These are phyloP conservation scores for Fopius arisanus DNA, from an alignment of 1,140 invertebrate species.

Conservation along the genomic window DNA sequence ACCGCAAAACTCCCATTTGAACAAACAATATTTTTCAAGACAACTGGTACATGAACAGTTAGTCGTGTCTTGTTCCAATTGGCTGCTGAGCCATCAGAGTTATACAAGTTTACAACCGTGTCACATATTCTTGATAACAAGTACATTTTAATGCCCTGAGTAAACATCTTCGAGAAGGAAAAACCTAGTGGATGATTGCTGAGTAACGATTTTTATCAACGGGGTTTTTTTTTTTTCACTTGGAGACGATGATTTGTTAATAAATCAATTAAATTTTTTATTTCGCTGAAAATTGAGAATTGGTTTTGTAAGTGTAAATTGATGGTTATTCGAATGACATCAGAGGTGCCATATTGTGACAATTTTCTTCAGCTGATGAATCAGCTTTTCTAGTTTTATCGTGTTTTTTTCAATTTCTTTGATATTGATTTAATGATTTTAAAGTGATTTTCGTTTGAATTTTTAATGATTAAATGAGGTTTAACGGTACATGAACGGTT, in stretches of 20 bases:
- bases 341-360: slow-evolving; percentile 5
- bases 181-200: no score
- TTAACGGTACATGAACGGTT: no score
- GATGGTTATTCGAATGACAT: slow-evolving; percentile 12
- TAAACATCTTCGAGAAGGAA: background rate
- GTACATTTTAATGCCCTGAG: background rate
- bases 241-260: no score
- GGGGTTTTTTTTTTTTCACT: no score
- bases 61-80: background rate
- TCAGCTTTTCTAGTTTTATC: background rate
- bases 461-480: no score
- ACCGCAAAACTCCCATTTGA: background rate
- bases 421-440: background rate
- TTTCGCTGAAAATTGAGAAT: no score
- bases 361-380: background rate
- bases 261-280: no score
- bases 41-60: background rate
- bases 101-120: background rate
- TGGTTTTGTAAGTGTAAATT: no score
- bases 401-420: background rate
- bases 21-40: background rate
- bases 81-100: background rate
- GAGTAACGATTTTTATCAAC: no score
- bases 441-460: background rate
- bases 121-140: background rate